Conservation (phyloP, 2,113 vertebrate genomes). For the Syngnathus floridae region DNA sequence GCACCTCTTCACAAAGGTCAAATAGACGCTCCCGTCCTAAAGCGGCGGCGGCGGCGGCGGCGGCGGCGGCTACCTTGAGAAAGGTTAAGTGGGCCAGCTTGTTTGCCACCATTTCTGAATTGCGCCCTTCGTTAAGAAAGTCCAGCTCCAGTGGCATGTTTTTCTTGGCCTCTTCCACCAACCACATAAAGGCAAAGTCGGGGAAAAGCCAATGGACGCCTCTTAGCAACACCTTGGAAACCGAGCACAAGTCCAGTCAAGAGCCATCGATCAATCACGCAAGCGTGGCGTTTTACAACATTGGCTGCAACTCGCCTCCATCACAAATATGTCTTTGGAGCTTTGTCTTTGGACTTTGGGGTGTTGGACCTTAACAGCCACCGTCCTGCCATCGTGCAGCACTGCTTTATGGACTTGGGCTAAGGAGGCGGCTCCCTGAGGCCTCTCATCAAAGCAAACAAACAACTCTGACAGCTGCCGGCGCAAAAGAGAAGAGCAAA, state of each 20-base stretch:
- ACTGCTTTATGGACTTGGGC: constrained; percentile 98
- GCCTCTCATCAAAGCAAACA: constrained; percentile 82
- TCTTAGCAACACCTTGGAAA: constrained; percentile 75
- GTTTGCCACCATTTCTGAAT: constrained; percentile 83
- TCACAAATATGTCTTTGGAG: constrained; percentile 86
- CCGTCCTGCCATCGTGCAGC: constrained; percentile 83
- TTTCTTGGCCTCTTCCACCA: constrained; percentile 96
- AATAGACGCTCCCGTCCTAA: too few relatives aligned
- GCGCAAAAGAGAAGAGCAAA: constrained; percentile 4
- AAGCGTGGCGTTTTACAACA: too few relatives aligned
- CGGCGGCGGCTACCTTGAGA: constrained; percentile 44
- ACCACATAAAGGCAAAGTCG: constrained; percentile 94
- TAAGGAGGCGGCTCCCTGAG: constrained; percentile 87
- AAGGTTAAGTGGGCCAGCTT: constrained; percentile 86
- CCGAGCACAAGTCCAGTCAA: not conserved
- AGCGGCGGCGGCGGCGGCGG: too few relatives aligned
- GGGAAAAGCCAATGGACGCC: constrained; percentile 89
- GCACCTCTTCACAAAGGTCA: not conserved
- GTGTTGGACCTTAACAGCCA: constrained; percentile 96
- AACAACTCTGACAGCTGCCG: constrained; percentile 86
- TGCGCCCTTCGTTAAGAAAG: constrained; percentile 91
- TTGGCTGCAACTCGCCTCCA: constrained; percentile 79
- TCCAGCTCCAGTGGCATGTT: constrained; percentile 93
- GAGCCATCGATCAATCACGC: not conserved
- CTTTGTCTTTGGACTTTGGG: constrained; percentile 91